Evolutionary conservation across 2,888 invertebrate species (phyloP), one percentile per base, ranked within the genome.

Genomic region (Andrena praecox): DNA sequence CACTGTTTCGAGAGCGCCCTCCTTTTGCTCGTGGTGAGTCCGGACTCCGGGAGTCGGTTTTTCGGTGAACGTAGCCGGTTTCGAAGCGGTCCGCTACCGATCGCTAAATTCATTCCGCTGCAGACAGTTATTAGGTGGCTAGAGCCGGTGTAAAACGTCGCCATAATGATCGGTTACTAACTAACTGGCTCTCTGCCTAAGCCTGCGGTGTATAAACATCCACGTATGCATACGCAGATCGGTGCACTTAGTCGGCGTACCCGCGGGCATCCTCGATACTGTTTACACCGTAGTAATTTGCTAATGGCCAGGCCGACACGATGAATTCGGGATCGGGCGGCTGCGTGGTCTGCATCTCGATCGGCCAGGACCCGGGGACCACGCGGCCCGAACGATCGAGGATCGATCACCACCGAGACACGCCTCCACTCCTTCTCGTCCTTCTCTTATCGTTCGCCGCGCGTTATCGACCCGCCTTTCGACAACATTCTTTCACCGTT

Each of bases 211-310:
- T 72, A 75, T 75, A 78, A 72, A 81, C 77, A 79, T 80, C 66
- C 27, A 77, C 77, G 80, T 79, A 73, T 77, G 66, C 70, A 73
- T 74, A 78, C 83, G 72, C 54, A 69, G 74, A 80, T 12, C 59
- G 75, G 54, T 79, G 85, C 77, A 67, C 78, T 80, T 84, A 76
- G 80, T 67, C 75, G 74, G 24, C 52, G 42, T 59, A 74, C 67
- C 87, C 86, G 72, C 79, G 60, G 85, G 87, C 84, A 84, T 56
- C 87, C 89, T 89, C 90, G 90, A 92, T 92, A 88, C 91, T 93
- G 92, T 93, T 93, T 93, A 93, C 93, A 93, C 90, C 93, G 91
- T 90, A 92, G 91, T 93, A 93, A 93, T 93, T 93, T 93, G 93
- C 91, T 93, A 92, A 93, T 92, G 90, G 91, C 89, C 85, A 85